Evolutionary conservation across 2,888 invertebrate species (phyloP), one percentile per base, ranked within the genome.

Genomic region (Nowickia ferox): DNA sequence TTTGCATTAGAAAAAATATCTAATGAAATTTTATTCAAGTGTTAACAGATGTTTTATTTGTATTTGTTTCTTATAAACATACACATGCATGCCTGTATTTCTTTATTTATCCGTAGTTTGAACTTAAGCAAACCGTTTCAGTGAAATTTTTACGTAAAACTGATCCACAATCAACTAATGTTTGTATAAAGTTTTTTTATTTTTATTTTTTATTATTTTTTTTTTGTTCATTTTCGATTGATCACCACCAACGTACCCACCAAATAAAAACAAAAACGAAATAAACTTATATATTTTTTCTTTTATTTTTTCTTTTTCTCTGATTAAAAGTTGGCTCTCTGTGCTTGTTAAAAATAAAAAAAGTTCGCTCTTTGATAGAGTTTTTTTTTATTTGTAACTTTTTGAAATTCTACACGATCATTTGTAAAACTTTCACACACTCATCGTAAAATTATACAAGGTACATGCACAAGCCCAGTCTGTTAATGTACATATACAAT

Each of bases 101-200:
- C 59, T 75, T 68, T 81, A 74, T 65, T 79, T 76, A 76, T 87
- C 87, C 87, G 87, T 51, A 86, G 69, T 77, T 82, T 86, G 57
- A 63, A 79, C 71, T 87, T 71, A 80, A 84, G 17, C 87, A 87
- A 88, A 89, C 89, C 88, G 88, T 82, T 88, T 87, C 88, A 88
- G 88, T 89, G 88, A 89, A 89, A 89, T 89, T 89, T 88, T 88
- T 88, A 88, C 88, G 87, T 87, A 88, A 88, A 88, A 88, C 88
- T 88, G 87, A 88, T 87, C 87, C 86, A 74, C 86, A 84, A 80
- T 84, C 77, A 84, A 72, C 72, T 72, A 72, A 66, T 78, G 77
- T 66, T 84, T 84, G 71, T 66, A 76, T 76, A 80, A 71, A 71
- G 22, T 61, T 69, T 84, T 77, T 76, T 63, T 74, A 72, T 78